Evolutionary conservation across 1,140 invertebrate species (phyloP).

Genomic region (Pseudomyrmex concolor): DNA sequence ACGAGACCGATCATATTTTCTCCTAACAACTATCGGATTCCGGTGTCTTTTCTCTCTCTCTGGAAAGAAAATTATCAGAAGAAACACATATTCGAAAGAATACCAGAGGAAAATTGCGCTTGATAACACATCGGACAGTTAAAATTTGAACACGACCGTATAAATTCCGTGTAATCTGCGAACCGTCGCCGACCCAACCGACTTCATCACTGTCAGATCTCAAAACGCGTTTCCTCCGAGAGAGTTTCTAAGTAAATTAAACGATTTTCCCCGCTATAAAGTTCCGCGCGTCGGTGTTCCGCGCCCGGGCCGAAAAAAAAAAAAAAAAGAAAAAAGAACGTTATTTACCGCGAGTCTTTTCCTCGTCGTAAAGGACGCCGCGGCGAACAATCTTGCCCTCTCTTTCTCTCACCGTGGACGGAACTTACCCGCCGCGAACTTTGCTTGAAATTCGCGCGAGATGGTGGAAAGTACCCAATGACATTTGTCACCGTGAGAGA

Average conservation of each 20-base stretch:
- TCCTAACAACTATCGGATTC: neutral
- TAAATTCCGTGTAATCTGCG: conserved; percentile 13
- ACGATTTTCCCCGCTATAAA: conserved; percentile 36
- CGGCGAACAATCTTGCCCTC: conserved; percentile 31
- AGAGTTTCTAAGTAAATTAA: conserved; percentile 35
- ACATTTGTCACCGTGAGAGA: conserved; percentile 60
- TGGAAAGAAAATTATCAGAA: conserved; percentile 1
- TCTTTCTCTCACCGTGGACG: neutral
- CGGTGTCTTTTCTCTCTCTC: neutral
- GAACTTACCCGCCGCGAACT: conserved; percentile 52
- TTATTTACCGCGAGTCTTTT: conserved; percentile 43
- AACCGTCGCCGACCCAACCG: neutral
- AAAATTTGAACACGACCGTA: conserved; percentile 10
- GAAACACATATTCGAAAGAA: neutral
- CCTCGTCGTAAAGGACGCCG: neutral
- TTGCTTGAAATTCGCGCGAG: conserved; percentile 2
- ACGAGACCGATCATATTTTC: neutral
- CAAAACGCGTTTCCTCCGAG: conserved; percentile 5
- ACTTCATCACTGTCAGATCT: conserved; percentile 6
- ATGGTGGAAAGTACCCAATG: neutral
- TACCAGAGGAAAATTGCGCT: neutral
- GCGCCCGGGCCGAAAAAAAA: neutral
- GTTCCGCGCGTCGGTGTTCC: neutral
- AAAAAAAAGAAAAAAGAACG: neutral
- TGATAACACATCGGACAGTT: neutral